Conservation (phyloP, 1,140 invertebrate species). For the Heliconius melpomene region DNA sequence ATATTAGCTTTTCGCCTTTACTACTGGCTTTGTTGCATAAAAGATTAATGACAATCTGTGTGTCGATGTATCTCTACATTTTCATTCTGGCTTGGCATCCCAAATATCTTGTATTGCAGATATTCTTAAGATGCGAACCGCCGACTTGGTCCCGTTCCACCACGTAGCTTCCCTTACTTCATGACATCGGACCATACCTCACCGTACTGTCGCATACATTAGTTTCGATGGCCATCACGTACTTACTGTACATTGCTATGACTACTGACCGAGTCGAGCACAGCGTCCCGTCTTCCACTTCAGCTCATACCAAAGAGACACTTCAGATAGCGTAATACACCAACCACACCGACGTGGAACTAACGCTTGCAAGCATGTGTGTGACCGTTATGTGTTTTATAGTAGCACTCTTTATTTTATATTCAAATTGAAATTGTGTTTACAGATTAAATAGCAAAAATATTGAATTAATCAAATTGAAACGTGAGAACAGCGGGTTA, state of each 20-base stretch:
- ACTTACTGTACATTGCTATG: conserved; percentile 41
- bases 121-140: conserved; percentile 62
- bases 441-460: neutral
- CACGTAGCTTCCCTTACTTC: conserved; percentile 57
- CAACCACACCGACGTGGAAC: conserved; percentile 33
- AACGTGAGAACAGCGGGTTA: neutral
- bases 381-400: conserved; percentile 59
- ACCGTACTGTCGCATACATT: conserved; percentile 61
- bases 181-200: conserved; percentile 66
- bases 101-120: conserved; percentile 76
- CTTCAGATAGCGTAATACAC: conserved; percentile 36
- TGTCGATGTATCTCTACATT: conserved; percentile 72
- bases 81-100: conserved; percentile 74
- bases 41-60: conserved; percentile 63
- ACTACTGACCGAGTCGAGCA: conserved; percentile 41
- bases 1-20: conserved; percentile 73
- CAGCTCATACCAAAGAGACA: conserved; percentile 41
- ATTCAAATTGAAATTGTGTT: neutral
- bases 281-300: conserved; percentile 51
- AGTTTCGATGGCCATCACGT: conserved; percentile 67
- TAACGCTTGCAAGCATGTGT: conserved; percentile 59
- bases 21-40: conserved; percentile 73
- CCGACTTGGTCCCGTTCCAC: conserved; percentile 52
- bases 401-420: conserved; percentile 8
- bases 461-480: neutral